Evolutionary conservation across 2,797 vertebrate species (phyloP), one percentile per base, ranked within the genome.

Genomic region (Micrastur ruficollis): DNA sequence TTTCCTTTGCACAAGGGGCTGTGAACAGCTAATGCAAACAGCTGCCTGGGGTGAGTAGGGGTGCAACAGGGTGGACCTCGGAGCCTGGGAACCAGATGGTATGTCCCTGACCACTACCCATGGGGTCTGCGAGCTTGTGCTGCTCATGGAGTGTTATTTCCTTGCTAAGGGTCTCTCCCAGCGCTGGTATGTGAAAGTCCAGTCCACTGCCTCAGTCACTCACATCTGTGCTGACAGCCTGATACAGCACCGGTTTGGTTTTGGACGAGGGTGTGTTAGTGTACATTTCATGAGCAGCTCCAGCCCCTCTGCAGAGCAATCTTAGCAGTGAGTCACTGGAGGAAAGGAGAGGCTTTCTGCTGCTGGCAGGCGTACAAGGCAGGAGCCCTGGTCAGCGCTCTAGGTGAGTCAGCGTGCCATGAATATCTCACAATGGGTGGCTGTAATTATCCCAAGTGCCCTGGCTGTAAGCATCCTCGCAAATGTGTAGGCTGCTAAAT

Each of bases 121-220:
- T 7, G 19, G 55, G 16, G 5, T n/a, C 59, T 47, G 38, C 0
- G 27, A 49, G 40, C 58, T 73, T 7, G 46, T 47, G 46, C 68
- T 14, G 70, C 78, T n/a, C 21, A 0, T 0, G 2, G 36, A 26
- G 31, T 3, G 44, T 12, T 17, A 12, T 8, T 44, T 46, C 59
- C 53, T 17, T 5, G 8, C 67, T 21, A 0, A 3, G 67, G 32
- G 29, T 44, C 50, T 42, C 65, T 78, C 61, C 78, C 26, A 26
- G 1, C 4, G 4, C 59, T 29, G 68, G 36, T 14, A 7, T 49
- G 71, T 11, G 68, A 8, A n/a, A 42, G 38, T 38, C 38, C 72
- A 8, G 29, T 16, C 21, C 8, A 0, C 2, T 23, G 49, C 53
- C 21, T 29, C 22, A 2, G 25, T 9, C 14, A 0, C 11, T 11